Evolutionary conservation across 2,797 vertebrate species (phyloP).

Genomic region (Channa striata): DNA sequence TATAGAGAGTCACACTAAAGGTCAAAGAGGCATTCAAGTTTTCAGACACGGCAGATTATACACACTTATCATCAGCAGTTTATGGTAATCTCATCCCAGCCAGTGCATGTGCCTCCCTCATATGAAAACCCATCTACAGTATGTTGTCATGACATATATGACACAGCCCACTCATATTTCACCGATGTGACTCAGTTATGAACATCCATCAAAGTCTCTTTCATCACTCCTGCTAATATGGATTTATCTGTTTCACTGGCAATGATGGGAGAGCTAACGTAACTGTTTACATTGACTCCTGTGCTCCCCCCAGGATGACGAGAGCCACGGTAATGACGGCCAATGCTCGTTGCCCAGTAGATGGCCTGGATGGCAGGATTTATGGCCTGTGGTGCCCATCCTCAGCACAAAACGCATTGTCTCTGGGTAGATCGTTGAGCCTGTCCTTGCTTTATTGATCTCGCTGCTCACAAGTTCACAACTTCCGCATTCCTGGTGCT

Average conservation of each 20-base stretch:
- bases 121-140: conserved; percentile 67
- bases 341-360: conserved; percentile 60
- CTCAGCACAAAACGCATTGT: conserved; percentile 76
- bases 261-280: conserved; percentile 78
- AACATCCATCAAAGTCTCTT: conserved; percentile 79
- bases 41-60: conserved; percentile 63
- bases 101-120: conserved; percentile 32
- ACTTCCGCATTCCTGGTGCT: conserved; percentile 83
- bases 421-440: conserved; percentile 78
- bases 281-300: conserved; percentile 78
- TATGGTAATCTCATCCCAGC: conserved; percentile 48
- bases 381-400: conserved; percentile 76
- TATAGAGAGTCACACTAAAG: conserved; percentile 69
- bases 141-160: conserved; percentile 79
- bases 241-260: conserved; percentile 82
- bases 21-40: conserved; percentile 72
- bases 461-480: conserved; percentile 83
- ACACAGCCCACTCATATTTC: conserved; percentile 78
- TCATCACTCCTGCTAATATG: conserved; percentile 83
- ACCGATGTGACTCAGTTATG: conserved; percentile 58
- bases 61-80: conserved; percentile 65
- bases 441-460: conserved; percentile 87
- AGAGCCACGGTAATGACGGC: conserved; percentile 64
- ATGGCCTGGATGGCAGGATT: conserved; percentile 74
- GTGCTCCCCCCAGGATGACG: conserved; percentile 55